phyloP scores from a whole-genome alignment of 2,797 vertebrate genomes.

The Rhinogobio ventralis region DNA sequence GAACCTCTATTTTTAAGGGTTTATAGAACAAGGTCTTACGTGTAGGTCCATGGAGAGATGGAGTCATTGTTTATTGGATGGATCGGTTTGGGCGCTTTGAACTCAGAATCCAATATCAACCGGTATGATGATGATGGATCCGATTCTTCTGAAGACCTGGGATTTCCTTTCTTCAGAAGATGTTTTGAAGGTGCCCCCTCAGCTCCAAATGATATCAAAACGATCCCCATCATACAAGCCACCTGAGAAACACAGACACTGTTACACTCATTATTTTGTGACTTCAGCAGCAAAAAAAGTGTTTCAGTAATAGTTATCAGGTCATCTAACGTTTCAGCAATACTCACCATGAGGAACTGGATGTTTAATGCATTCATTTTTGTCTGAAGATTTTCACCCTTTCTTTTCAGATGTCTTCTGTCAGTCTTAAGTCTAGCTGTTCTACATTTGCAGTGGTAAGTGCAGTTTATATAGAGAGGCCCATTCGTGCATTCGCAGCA shows the following conservation, averaged over 20 bases:
- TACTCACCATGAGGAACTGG: constrained; percentile 58
- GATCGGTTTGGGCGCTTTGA: not conserved
- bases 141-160: constrained; percentile 12
- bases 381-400: not conserved
- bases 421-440: not conserved
- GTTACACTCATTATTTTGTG: not conserved
- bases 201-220: constrained; percentile 46
- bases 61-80: constrained; percentile 69
- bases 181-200: constrained; percentile 26
- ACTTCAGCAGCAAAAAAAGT: not conserved
- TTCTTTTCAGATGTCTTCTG: constrained; percentile 31
- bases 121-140: not conserved
- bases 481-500: not conserved
- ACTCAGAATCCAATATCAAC: constrained; percentile 64
- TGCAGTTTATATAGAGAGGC: constrained; percentile 50
- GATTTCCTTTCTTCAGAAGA: not conserved
- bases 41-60: constrained; percentile 79
- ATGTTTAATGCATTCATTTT: constrained; percentile 27
- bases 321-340: not conserved
- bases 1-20: not conserved
- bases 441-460: constrained; percentile 23
- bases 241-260: constrained; percentile 62
- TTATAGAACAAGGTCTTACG: constrained; percentile 63
- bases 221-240: constrained; percentile 44
- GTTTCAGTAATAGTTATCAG: not conserved